Conservation (phyloP, 2,888 invertebrate genomes). For the Linnaemya vulpina region DNA sequence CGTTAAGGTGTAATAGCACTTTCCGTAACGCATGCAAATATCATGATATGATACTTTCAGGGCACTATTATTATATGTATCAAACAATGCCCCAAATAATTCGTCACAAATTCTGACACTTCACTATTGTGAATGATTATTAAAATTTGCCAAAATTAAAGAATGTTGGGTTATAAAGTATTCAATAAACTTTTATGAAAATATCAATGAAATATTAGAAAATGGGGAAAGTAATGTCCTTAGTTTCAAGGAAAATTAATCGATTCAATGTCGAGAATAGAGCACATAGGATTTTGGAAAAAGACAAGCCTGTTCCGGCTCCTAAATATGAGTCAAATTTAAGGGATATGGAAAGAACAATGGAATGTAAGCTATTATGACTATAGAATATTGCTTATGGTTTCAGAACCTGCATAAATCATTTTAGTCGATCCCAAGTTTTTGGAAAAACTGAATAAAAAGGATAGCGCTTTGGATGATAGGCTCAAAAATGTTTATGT, state of each 20-base stretch:
- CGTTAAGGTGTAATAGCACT: too few relatives aligned
- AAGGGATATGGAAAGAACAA: conserved; percentile 86
- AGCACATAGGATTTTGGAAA: conserved; percentile 88
- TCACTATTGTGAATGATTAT: conserved; percentile 52
- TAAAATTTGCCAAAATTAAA: background rate
- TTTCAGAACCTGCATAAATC: background rate
- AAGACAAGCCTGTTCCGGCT: conserved; percentile 87
- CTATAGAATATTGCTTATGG: background rate
- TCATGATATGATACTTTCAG: background rate
- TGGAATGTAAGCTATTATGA: conserved; percentile 82
- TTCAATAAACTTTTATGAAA: conserved; percentile 23
- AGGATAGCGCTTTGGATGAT: conserved; percentile 86
- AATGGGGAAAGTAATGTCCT: conserved; percentile 88
- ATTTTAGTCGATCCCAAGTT: conserved; percentile 85
- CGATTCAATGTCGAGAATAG: conserved; percentile 90
- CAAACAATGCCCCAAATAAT: background rate
- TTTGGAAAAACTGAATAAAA: conserved; percentile 86
- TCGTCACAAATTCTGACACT: background rate
- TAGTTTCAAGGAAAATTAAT: conserved; percentile 85
- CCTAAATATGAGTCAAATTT: conserved; percentile 87
- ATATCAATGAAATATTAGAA: conserved; percentile 60
- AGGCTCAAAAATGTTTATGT: conserved; percentile 90
- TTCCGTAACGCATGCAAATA: too few relatives aligned
- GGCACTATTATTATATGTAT: background rate
- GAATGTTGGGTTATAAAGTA: conserved; percentile 48